Evolutionary conservation across 2,888 invertebrate genomes (phyloP), one percentile per base, ranked within the genome.

Genomic region (Meiosimyza platycephala): DNA sequence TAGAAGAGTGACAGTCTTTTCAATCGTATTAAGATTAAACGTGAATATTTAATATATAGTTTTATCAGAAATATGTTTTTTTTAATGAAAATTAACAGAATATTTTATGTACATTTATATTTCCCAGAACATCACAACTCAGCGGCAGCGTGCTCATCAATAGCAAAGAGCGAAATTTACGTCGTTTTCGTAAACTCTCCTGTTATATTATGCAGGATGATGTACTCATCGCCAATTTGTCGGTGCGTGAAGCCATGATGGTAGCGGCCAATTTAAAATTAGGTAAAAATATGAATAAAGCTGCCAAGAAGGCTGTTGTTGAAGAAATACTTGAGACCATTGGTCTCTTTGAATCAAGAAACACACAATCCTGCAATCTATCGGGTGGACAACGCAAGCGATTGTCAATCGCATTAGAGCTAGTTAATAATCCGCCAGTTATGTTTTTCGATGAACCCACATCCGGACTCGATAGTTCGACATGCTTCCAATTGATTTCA

Each of bases 151-250:
- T 97, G 76, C 88, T 93, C 72, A 95, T 98, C 81, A 97, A 97
- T 85, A 95, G 95, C 62, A 94, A 94, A 82, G 94, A 94, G 78
- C 89, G 97, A 70, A 96, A 95, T 87, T 89, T 96, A 59, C 90
- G 97, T 54, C 90, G 94, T 75, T 98, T 98, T 88, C 92, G 97
- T 50, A 97, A 97, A 86, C 91, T 96, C 88, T 96, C 97, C 15
- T 97, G 97, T 84, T 98, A 98, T 88, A 98, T 98, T 79, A 98
- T 98, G 97, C 98, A 98, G 85, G 95, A 96, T 82, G 96, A 96
- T 86, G 93, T 95, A 77, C 88, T 97, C 2, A 90, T 96, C 68
- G 96, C 96, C 1, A 95, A 97, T 85, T 90, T 98, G 47, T 95
- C 95, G 0, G 97, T 98, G 40, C 91, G 90, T 80, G 98, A 98